Percentiles rank a stretch among this genome's conserved stretches.
Conservation (phyloP, 2,797 vertebrate genomes). For the Knipowitschia caucasica region DNA sequence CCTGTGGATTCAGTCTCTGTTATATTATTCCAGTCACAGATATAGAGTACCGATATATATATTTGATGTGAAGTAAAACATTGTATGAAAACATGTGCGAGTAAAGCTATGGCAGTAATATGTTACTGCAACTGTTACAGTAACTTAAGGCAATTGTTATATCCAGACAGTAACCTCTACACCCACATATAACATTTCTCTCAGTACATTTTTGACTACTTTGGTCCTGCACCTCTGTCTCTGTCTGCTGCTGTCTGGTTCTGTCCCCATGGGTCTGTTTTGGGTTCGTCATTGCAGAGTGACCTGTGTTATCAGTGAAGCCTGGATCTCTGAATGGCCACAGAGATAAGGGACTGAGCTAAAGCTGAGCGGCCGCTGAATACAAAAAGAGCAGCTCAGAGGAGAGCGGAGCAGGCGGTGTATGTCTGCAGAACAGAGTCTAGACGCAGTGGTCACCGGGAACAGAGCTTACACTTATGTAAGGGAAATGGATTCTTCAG, state of each 20-base stretch:
- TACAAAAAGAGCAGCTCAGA: constrained; percentile 57
- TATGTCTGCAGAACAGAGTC: background rate
- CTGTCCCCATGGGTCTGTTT: constrained; percentile 54
- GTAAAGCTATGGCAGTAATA: no score
- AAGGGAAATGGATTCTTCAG: no score
- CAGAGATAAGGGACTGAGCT: constrained; percentile 72
- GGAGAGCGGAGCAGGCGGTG: background rate
- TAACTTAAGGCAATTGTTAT: no score
- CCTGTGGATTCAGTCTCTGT: constrained; percentile 12
- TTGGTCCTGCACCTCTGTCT: background rate
- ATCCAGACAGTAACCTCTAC: no score
- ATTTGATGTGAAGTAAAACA: no score
- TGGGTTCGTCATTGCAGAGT: constrained; percentile 70
- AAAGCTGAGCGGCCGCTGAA: constrained; percentile 55
- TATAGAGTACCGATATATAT: no score
- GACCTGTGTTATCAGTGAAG: constrained; percentile 69
- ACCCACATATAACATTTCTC: no score
- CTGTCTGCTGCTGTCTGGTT: background rate
- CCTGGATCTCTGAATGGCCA: constrained; percentile 66
- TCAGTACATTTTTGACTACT: no score
- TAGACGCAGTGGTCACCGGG: background rate
- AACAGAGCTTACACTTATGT: no score
- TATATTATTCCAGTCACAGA: background rate
- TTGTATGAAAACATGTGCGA: no score
- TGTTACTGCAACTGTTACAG: no score